Evolutionary conservation across 2,113 vertebrate genomes (phyloP).

Genomic region (Semnopithecus entellus): DNA sequence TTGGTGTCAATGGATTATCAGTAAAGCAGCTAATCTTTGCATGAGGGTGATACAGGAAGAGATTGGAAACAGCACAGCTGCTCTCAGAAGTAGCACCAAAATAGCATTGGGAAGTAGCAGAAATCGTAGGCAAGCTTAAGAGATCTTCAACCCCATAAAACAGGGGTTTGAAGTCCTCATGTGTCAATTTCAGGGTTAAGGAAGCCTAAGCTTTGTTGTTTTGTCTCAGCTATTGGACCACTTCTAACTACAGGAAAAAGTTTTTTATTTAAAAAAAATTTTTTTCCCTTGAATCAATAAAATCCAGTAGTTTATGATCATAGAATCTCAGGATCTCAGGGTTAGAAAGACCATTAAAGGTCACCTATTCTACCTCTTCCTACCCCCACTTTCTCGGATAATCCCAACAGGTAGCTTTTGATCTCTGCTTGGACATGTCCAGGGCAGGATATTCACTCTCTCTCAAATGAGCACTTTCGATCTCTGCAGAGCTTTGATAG

Average conservation of each 20-base stretch:
- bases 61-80: background rate
- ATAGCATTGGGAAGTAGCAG: background rate
- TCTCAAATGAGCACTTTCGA: background rate
- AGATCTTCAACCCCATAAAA: background rate
- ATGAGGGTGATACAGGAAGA: background rate
- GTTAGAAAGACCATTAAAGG: background rate
- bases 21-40: background rate
- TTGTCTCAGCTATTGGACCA: background rate
- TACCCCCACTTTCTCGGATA: background rate
- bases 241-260: background rate
- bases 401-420: background rate
- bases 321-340: background rate
- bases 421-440: background rate
- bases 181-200: background rate
- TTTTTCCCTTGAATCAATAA: slow-evolving; percentile 36
- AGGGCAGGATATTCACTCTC: background rate
- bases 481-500: background rate
- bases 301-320: background rate
- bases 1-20: background rate
- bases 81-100: background rate
- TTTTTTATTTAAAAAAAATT: background rate
- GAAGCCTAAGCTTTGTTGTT: background rate
- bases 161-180: background rate
- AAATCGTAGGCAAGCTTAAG: background rate
- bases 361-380: background rate